These are phyloP conservation scores for Platycheirus albimanus DNA, from an alignment of 2,888 invertebrate species.

Conservation along the genomic window DNA sequence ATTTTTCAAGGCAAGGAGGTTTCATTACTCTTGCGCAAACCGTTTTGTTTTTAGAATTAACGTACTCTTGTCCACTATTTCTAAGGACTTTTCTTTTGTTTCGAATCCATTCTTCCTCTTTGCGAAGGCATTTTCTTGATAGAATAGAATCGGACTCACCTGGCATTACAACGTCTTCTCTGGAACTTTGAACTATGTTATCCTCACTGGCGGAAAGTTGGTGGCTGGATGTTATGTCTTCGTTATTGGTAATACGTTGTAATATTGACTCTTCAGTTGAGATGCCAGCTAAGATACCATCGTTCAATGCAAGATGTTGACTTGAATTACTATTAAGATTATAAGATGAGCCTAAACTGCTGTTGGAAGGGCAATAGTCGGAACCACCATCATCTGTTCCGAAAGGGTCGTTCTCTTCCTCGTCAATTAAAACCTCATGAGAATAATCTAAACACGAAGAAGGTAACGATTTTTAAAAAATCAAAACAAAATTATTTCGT, in stretches of 20 bases:
- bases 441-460: no score
- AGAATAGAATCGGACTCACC: background rate
- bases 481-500: no score
- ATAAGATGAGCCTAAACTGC: background rate
- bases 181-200: background rate
- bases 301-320: background rate
- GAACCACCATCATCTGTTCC: constrained; percentile 7
- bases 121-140: background rate
- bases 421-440: background rate
- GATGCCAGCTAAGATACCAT: no score
- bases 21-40: constrained; percentile 7
- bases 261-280: no score
- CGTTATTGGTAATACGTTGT: no score
- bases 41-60: background rate
- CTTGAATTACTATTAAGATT: background rate
- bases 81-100: background rate
- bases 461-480: no score
- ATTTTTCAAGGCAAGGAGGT: background rate
- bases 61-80: constrained; percentile 10
- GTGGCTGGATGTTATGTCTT: no score
- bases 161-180: background rate
- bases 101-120: constrained; percentile 6
- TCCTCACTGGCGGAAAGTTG: background rate
- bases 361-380: constrained; percentile 1
- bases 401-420: background rate